Conservation (phyloP, 1,140 invertebrate genomes). For the Drosophila ironensis region DNA sequence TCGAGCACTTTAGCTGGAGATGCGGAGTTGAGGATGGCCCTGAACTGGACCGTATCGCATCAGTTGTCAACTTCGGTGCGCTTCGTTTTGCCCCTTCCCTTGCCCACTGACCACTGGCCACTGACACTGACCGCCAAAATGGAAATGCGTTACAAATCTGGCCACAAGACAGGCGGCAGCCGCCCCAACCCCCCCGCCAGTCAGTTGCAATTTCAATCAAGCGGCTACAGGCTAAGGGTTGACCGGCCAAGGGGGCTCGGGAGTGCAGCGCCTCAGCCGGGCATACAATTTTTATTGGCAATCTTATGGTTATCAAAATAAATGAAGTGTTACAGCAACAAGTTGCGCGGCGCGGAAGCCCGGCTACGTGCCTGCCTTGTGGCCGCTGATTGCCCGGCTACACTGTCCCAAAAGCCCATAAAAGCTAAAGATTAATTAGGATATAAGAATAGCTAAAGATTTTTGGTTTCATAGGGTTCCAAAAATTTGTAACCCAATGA, state of each 20-base stretch:
- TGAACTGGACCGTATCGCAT: constrained; percentile 61
- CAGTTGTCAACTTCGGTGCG: constrained; percentile 73
- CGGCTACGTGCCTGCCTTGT: constrained; percentile 51
- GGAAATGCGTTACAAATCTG: constrained; percentile 69
- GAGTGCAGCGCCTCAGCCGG: constrained; percentile 5
- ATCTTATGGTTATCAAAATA: constrained; percentile 80
- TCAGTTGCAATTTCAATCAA: constrained; percentile 73
- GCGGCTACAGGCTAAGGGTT: constrained; percentile 70
- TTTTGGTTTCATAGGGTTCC: no score
- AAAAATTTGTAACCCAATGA: no score
- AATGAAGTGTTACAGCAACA: constrained; percentile 77
- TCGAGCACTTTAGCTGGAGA: not conserved
- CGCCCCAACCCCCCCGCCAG: constrained; percentile 11
- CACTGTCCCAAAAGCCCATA: constrained; percentile 9
- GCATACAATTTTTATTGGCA: constrained; percentile 62
- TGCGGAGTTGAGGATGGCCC: constrained; percentile 26
- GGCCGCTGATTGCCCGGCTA: constrained; percentile 41
- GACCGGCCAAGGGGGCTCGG: constrained; percentile 29
- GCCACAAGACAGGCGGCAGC: constrained; percentile 33
- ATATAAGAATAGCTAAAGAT: not conserved
- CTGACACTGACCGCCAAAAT: constrained; percentile 70
- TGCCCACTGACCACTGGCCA: constrained; percentile 15
- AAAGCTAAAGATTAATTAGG: not conserved
- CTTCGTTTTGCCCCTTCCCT: no score
- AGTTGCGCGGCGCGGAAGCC: constrained; percentile 66